phyloP scores from a whole-genome alignment of 30 jellyfish, hydroid and myxozoan genomes.

The Calvadosia cruxmelitensis region DNA sequence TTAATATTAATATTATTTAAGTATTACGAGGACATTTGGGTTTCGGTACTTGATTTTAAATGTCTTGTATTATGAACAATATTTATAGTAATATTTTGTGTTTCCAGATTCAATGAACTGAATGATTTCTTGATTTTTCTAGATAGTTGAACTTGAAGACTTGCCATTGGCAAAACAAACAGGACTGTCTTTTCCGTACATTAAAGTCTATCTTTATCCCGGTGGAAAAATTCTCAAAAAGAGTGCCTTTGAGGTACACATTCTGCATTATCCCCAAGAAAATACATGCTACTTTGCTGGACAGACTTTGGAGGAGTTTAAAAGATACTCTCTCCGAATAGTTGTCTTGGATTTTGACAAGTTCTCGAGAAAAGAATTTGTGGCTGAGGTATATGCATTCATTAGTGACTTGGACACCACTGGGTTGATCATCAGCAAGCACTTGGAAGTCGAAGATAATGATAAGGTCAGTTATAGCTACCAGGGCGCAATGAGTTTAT shows the following conservation, averaged over 20 bases:
- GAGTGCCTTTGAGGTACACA: constrained; percentile 18
- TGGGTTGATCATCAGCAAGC: constrained; percentile 15
- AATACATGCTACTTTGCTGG: constrained; percentile 56
- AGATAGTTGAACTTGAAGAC: constrained; percentile 68
- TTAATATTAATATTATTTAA: too few relatives aligned
- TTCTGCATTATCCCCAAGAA: constrained; percentile 58
- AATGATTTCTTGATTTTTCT: too few relatives aligned
- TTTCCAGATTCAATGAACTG: too few relatives aligned
- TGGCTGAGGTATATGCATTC: constrained; percentile 56
- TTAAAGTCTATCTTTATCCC: constrained; percentile 41
- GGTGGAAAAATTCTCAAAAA: constrained; percentile 24
- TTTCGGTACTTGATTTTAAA: too few relatives aligned
- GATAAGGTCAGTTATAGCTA: neutral
- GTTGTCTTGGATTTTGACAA: constrained; percentile 77
- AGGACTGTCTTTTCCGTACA: constrained; percentile 83
- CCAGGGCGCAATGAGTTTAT: neutral
- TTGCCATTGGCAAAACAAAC: constrained; percentile 69
- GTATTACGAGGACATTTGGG: too few relatives aligned
- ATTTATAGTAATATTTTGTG: too few relatives aligned
- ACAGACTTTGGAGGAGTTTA: constrained; percentile 24
- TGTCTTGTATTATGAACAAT: too few relatives aligned
- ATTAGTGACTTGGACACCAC: constrained; percentile 63
- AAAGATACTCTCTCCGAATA: constrained; percentile 36
- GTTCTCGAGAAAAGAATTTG: constrained; percentile 82
- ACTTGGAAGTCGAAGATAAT: constrained; percentile 7